phyloP scores from a whole-genome alignment of 2,888 invertebrate genomes.

The Drosophila pseudotalamancana region DNA sequence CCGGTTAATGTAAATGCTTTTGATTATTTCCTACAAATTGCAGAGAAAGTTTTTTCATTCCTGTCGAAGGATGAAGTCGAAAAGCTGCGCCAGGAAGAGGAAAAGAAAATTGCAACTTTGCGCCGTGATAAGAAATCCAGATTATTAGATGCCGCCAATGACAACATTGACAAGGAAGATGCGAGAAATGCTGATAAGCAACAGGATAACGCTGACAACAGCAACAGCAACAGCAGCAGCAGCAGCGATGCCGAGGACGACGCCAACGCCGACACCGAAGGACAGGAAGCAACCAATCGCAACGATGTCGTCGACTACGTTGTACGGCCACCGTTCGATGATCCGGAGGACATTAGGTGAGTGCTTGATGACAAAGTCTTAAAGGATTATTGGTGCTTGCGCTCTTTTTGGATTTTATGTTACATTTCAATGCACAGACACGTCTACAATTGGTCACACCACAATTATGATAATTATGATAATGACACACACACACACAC shows the following conservation, averaged over 20 bases:
- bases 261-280: conserved; percentile 42
- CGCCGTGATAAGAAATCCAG: conserved; percentile 84
- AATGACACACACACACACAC: conserved; percentile 34
- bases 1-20: conserved; percentile 33
- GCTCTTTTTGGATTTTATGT: conserved; percentile 64
- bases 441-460: conserved; percentile 50
- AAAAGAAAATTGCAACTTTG: conserved; percentile 90
- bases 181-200: conserved; percentile 69
- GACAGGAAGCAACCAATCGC: conserved; percentile 50
- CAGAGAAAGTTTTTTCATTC: conserved; percentile 96
- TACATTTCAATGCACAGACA: conserved; percentile 74
- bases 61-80: conserved; percentile 97
- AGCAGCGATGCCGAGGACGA: conserved; percentile 33
- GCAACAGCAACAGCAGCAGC: conserved; percentile 38
- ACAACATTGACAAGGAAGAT: conserved; percentile 78
- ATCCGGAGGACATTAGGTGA: conserved; percentile 82
- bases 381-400: conserved; percentile 60
- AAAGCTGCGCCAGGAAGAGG: conserved; percentile 97
- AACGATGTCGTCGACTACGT: conserved; percentile 70
- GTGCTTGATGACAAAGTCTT: conserved; percentile 51
- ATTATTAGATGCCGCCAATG: conserved; percentile 82
- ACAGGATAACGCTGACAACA: conserved; percentile 53
- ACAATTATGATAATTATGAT: conserved; percentile 51
- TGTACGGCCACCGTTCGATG: conserved; percentile 63
- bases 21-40: conserved; percentile 22